phyloP scores from a whole-genome alignment of 2,113 vertebrate genomes.

The Aegotheles bennettii region DNA sequence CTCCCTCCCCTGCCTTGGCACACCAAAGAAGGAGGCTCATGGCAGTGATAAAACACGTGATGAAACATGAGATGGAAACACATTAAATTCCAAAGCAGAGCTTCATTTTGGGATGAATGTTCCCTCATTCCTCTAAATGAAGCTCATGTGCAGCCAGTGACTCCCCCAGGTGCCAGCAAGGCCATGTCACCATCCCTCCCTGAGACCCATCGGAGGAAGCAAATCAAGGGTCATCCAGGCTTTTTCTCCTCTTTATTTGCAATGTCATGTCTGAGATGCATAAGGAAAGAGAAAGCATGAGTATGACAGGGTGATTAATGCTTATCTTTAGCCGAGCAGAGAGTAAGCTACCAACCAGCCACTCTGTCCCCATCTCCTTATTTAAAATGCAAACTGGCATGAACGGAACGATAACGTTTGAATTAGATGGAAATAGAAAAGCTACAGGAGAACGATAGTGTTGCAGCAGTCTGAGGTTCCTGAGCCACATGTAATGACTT shows the following conservation, averaged over 20 bases:
- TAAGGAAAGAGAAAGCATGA: not conserved
- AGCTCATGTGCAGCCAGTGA: not conserved
- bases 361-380: not conserved
- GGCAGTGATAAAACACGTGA: not conserved
- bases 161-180: not conserved
- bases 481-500: not conserved
- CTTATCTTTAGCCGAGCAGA: not conserved
- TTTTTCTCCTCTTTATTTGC: not conserved
- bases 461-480: not conserved
- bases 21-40: not conserved
- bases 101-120: not conserved
- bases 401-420: constrained; percentile 33
- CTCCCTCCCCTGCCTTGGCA: not conserved
- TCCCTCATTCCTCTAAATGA: not conserved
- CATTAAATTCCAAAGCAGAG: not conserved
- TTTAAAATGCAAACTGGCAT: not conserved
- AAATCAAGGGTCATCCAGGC: not conserved
- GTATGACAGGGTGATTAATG: not conserved
- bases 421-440: constrained; percentile 34
- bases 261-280: not conserved
- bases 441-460: not conserved
- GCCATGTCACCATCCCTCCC: not conserved
- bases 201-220: not conserved
- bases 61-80: not conserved
- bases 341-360: not conserved